These are phyloP conservation scores for Chesias legatella DNA, from an alignment of 2,888 invertebrate genomes.

Conservation along the genomic window DNA sequence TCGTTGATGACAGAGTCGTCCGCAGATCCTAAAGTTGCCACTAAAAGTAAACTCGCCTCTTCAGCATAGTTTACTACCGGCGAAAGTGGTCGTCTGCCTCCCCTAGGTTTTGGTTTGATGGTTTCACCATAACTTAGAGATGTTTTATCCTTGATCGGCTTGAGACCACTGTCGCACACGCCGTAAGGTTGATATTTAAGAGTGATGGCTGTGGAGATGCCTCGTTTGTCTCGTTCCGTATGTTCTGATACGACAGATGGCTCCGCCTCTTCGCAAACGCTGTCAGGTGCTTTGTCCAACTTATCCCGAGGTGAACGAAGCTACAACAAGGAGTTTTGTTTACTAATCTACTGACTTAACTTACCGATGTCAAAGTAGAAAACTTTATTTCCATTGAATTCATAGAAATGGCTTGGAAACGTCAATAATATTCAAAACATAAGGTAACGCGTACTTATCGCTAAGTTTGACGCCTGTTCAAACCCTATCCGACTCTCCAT, in stretches of 20 bases:
- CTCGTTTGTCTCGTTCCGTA: constrained; percentile 47
- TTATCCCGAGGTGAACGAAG: constrained; percentile 46
- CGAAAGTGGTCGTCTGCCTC: constrained; percentile 22
- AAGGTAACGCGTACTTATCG: too few species aligned
- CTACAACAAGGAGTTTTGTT: too few species aligned
- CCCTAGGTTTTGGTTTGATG: constrained; percentile 5
- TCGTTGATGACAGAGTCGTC: constrained; percentile 53
- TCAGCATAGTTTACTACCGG: constrained; percentile 37
- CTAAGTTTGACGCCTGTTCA: too few species aligned
- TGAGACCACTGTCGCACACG: constrained; percentile 32
- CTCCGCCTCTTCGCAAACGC: constrained; percentile 46
- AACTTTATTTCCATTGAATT: too few species aligned
- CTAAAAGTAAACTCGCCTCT: constrained; percentile 42
- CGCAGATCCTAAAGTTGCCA: constrained; percentile 47
- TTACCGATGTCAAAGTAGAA: too few species aligned
- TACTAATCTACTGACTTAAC: too few species aligned
- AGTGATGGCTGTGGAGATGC: constrained; percentile 29
- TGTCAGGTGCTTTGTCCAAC: constrained; percentile 45
- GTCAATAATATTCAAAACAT: too few species aligned
- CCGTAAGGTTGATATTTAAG: constrained; percentile 37
- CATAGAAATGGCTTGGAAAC: too few species aligned
- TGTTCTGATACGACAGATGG: constrained; percentile 54
- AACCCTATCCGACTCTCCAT: too few species aligned
- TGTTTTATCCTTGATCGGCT: neutral
- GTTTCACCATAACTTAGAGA: constrained; percentile 40